These are phyloP conservation scores for Leptinotarsa texana DNA, from an alignment of 1,140 invertebrate genomes.

Conservation along the genomic window DNA sequence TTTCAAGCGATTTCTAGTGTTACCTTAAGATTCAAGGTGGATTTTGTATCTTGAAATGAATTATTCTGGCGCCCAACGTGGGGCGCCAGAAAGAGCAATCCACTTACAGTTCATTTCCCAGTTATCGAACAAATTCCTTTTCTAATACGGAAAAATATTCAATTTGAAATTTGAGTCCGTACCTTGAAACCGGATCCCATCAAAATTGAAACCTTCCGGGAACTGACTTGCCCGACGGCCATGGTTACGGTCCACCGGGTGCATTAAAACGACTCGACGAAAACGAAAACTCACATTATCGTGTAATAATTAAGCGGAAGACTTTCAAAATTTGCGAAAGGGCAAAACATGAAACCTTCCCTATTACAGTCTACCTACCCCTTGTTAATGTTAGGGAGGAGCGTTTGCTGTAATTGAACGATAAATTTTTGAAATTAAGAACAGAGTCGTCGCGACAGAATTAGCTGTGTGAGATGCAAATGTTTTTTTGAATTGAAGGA, in stretches of 20 bases:
- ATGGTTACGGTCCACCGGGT: not conserved
- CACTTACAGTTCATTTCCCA: too few species aligned
- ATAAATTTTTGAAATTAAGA: conserved; percentile 4
- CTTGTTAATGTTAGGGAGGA: not conserved
- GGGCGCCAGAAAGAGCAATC: too few species aligned
- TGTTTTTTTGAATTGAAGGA: not conserved
- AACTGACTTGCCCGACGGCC: not conserved
- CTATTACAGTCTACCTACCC: not conserved
- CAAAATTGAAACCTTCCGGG: too few species aligned
- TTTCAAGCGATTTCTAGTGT: too few species aligned
- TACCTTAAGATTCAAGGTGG: too few species aligned
- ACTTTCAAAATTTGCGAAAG: conserved; percentile 6
- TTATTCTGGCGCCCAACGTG: too few species aligned
- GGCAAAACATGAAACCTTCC: conserved; percentile 4
- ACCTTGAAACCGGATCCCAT: too few species aligned
- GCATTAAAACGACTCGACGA: not conserved
- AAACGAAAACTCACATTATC: conserved; percentile 6
- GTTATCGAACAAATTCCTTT: too few species aligned
- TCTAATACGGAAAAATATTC: too few species aligned
- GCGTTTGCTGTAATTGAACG: not conserved
- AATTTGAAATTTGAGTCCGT: too few species aligned
- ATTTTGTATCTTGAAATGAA: too few species aligned
- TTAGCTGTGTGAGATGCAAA: not conserved
- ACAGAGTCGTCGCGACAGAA: not conserved
- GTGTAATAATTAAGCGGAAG: conserved; percentile 8